Conservation (phyloP, 2,888 invertebrate species). For the Nasonia oneida region DNA sequence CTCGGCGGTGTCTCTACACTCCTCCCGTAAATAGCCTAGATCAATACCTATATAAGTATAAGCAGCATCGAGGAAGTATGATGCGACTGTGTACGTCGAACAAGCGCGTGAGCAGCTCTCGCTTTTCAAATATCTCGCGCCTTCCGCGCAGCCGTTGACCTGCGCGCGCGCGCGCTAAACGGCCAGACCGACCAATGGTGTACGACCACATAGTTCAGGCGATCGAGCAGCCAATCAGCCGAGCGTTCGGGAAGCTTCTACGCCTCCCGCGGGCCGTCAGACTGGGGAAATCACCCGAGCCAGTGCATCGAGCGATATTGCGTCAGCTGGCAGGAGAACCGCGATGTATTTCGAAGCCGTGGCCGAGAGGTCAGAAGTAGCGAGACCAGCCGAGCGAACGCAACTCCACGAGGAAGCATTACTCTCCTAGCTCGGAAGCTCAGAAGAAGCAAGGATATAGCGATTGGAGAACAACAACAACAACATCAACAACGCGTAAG, state of each 20-base stretch:
- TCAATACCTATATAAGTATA: not conserved
- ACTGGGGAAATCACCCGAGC: too few relatives aligned
- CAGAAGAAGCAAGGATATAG: not conserved
- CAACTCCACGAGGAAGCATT: not conserved
- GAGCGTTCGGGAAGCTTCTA: slow-evolving; percentile 23
- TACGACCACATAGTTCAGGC: slow-evolving; percentile 45
- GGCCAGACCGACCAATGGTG: slow-evolving; percentile 37
- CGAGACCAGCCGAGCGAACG: slow-evolving; percentile 1
- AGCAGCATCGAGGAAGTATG: too few relatives aligned
- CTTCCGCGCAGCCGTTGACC: too few relatives aligned
- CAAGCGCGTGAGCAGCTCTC: not conserved
- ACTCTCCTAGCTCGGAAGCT: not conserved
- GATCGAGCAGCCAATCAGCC: slow-evolving; percentile 33
- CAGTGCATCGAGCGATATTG: slow-evolving; percentile 26
- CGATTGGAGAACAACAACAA: not conserved
- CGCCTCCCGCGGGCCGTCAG: slow-evolving; percentile 2
- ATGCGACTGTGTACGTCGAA: too few relatives aligned
- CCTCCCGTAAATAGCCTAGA: not conserved
- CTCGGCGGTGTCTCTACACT: not conserved
- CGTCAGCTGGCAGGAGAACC: slow-evolving; percentile 23
- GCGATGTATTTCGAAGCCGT: not conserved
- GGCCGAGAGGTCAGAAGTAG: slow-evolving; percentile 32
- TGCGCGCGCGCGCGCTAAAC: too few relatives aligned
- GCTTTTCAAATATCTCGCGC: not conserved
- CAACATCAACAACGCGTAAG: not conserved